phyloP scores from a whole-genome alignment of 1,140 invertebrate species.

The Orussus abietinus region DNA sequence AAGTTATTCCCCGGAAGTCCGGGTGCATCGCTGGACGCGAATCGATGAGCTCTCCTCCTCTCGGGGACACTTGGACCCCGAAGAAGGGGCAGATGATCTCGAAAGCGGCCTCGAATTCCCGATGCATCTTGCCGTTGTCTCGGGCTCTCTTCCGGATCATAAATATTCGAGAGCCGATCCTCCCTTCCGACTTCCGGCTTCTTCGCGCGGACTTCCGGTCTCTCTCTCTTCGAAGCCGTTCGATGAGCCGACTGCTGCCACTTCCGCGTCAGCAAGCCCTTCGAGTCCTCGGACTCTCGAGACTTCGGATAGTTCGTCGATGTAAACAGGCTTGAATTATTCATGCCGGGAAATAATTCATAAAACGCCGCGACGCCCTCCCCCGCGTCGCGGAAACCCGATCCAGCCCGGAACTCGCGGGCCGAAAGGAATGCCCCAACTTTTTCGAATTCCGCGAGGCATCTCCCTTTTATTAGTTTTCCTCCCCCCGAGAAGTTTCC shows the following conservation, averaged over 20 bases:
- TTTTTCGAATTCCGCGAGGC: conserved; percentile 24
- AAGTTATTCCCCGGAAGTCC: too few species aligned
- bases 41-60: too few species aligned
- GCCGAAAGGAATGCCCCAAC: conserved; percentile 14
- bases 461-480: too few species aligned
- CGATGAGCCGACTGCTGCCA: not conserved
- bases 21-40: too few species aligned
- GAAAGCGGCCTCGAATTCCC: too few species aligned
- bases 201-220: not conserved
- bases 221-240: not conserved
- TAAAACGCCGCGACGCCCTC: conserved; percentile 18
- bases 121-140: too few species aligned
- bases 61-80: too few species aligned
- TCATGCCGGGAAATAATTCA: conserved; percentile 28
- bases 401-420: conserved; percentile 12
- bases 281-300: conserved; percentile 14
- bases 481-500: too few species aligned
- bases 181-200: not conserved
- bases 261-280: conserved; percentile 2
- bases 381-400: conserved; percentile 24
- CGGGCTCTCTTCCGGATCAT: conserved; percentile 26
- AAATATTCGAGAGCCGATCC: conserved; percentile 28
- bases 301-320: conserved; percentile 23
- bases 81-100: too few species aligned
- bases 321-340: conserved; percentile 34